Percentiles rank a stretch among this genome's conserved stretches.
Evolutionary conservation across 2,113 vertebrate genomes (phyloP).

Genomic region (Sinocyclocheilus anophthalmus): DNA sequence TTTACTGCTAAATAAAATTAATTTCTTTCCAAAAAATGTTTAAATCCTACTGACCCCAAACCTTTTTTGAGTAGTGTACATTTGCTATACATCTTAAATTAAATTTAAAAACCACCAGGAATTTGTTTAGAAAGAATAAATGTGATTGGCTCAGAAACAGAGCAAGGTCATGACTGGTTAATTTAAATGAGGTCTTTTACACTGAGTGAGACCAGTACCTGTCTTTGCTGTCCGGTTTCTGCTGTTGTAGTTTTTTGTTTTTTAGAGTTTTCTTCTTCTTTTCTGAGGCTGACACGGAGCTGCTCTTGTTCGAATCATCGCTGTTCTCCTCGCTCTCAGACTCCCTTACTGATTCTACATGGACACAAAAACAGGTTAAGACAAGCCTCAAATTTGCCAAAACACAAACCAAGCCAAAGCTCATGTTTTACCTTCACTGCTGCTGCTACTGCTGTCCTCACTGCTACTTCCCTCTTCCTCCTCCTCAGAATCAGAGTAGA

Average conservation of each 20-base stretch:
- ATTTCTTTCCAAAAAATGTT: too few relatives aligned
- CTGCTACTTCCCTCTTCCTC: constrained; percentile 72
- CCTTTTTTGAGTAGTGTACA: background rate
- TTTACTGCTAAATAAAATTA: too few relatives aligned
- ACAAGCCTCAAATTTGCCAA: background rate
- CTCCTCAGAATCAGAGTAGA: constrained; percentile 89
- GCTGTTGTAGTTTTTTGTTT: constrained; percentile 63
- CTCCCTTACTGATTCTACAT: constrained; percentile 76
- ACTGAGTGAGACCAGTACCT: constrained; percentile 60
- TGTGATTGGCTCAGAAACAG: background rate
- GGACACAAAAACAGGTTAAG: background rate
- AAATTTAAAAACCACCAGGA: background rate
- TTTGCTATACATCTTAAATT: too few relatives aligned
- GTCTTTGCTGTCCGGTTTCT: constrained; percentile 64
- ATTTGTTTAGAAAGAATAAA: background rate
- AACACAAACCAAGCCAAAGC: background rate
- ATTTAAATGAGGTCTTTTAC: background rate
- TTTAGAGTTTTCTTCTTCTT: constrained; percentile 61
- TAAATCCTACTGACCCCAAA: background rate
- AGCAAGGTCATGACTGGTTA: background rate
- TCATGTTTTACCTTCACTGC: constrained; percentile 43
- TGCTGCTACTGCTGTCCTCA: constrained; percentile 57
- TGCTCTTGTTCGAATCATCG: constrained; percentile 76
- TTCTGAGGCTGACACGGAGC: too few relatives aligned
- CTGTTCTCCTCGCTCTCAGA: constrained; percentile 76